Evolutionary conservation across 1,140 invertebrate genomes (phyloP), one percentile per base, ranked within the genome.

Genomic region (Drosophila nigrodunni): DNA sequence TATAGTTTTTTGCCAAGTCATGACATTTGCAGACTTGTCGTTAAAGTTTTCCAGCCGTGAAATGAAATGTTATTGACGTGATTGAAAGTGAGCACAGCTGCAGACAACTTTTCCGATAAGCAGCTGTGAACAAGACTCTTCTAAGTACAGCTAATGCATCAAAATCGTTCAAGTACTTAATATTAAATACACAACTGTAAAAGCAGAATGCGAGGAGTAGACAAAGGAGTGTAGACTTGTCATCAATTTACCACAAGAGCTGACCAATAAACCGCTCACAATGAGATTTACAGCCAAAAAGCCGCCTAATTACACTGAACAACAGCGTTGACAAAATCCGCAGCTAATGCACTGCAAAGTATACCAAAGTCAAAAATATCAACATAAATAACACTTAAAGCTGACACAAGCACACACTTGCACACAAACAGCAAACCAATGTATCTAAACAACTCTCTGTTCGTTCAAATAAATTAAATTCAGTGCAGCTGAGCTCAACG

Each of bases 321-420:
- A 76, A 83, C 66, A 74, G 73, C 80, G 58, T 47, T 74, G 77
- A 59, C 65, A 62, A 78, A 77, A 68, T 60, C 82, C 49, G 25
- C 82, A 50, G 77, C 77, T 87, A 88, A 88, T 80, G 83, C 83
- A 89, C 68, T 77, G 68, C 85, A 75, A 80, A 89, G 77, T 83
- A 68, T 78, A 78, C 71, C 85, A 83, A 89, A 89, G 83, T 85
- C 83, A 89, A 85, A 86, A 85, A 86, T 86, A 81, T 81, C 76
- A 86, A 86, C 78, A 86, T 85, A 86, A 87, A 86, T 87, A 88
- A 85, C 85, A 78, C 80, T 88, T 88, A 88, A 76, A 69, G 69
- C 74, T 72, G 57, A 54, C 49, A 47, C 25, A 54, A 35, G 54
- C 13, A 61, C 35, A 37, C 60, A 57, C n/a, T 15, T 15, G 15